Evolutionary conservation across 1,140 invertebrate genomes (phyloP).

Genomic region (Bradysia coprophila): DNA sequence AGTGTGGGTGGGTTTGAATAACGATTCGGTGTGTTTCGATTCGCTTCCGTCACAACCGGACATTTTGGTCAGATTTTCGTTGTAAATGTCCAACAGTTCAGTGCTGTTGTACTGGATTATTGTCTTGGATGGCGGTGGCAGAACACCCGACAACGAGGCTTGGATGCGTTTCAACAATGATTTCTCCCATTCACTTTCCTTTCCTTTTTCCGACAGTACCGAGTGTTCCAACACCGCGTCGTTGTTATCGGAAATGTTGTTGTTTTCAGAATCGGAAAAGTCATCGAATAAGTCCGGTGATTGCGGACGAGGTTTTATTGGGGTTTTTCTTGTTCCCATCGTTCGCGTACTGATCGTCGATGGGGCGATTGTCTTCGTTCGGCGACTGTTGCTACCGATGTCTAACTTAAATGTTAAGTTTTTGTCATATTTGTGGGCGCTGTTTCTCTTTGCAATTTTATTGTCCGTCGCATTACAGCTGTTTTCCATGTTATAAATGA

Average conservation of each 20-base stretch:
- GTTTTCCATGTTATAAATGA: conserved; percentile 10
- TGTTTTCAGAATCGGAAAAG: conserved; percentile 7
- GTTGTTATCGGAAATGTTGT: conserved; percentile 2
- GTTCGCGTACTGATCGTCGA: neutral
- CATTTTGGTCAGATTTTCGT: neutral
- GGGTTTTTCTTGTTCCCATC: neutral
- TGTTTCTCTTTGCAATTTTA: conserved; percentile 5
- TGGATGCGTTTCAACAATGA: conserved; percentile 14
- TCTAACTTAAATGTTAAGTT: too few relatives aligned
- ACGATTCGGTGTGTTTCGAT: conserved; percentile 5
- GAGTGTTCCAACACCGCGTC: neutral
- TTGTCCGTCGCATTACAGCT: conserved; percentile 23
- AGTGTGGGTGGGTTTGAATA: conserved; percentile 15
- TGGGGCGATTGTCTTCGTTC: conserved; percentile 3
- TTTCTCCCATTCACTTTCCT: conserved; percentile 13
- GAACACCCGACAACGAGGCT: conserved; percentile 27
- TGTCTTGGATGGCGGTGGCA: conserved; percentile 41
- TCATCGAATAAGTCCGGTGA: conserved; percentile 21
- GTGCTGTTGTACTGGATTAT: conserved; percentile 24
- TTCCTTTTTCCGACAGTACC: conserved; percentile 14
- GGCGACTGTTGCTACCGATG: too few relatives aligned
- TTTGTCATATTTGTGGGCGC: too few relatives aligned
- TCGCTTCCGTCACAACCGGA: neutral
- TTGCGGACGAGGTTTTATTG: conserved; percentile 12
- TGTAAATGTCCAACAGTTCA: conserved; percentile 1